phyloP scores from a whole-genome alignment of 2,113 vertebrate species.

The Hydrochoerus hydrochaeris region DNA sequence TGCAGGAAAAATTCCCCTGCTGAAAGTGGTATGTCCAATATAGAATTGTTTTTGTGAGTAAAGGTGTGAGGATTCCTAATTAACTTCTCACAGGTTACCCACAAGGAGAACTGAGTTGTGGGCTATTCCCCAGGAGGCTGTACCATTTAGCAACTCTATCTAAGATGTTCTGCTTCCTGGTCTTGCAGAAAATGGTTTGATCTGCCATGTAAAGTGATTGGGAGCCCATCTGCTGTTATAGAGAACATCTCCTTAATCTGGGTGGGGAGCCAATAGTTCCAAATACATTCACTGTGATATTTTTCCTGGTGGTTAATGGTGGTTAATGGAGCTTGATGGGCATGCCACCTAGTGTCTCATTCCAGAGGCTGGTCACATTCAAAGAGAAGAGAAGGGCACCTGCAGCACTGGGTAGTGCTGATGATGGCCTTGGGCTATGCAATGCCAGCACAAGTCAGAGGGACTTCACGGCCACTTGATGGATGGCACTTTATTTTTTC shows the following conservation, averaged over 20 bases:
- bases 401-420: rapidly evolving
- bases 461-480: background rate
- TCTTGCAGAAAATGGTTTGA: background rate
- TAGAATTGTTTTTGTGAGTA: background rate
- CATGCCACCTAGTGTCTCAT: background rate
- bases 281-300: background rate
- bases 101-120: rapidly evolving
- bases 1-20: background rate
- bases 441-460: background rate
- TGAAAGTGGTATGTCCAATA: background rate
- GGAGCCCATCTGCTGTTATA: background rate
- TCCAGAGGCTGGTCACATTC: background rate
- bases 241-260: background rate
- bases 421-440: background rate
- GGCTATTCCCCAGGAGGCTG: background rate
- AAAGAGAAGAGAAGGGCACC: constrained; percentile 25
- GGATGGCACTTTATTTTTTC: constrained; percentile 16
- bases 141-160: background rate
- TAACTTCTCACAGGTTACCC: background rate
- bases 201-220: background rate
- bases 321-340: background rate
- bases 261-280: background rate
- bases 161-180: background rate
- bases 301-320: background rate
- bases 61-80: background rate